Conservation (phyloP, 2,888 invertebrate species). For the Altica lythri region DNA sequence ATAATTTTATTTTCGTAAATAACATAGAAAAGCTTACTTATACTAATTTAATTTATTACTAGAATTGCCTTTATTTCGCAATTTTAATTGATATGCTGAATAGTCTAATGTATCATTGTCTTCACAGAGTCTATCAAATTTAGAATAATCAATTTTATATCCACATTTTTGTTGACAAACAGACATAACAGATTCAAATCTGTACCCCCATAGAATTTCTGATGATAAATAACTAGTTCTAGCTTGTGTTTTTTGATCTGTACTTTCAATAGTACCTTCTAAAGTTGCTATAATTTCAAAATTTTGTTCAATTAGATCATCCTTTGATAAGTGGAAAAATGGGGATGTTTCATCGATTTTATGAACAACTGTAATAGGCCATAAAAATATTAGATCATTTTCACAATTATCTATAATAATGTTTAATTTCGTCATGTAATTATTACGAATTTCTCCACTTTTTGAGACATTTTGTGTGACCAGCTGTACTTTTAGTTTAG, state of each 20-base stretch:
- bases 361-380: conserved; percentile 94
- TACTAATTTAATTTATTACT: too few relatives aligned
- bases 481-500: conserved; percentile 82
- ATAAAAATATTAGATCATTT: conserved; percentile 88
- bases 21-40: too few relatives aligned
- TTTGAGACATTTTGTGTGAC: conserved; percentile 76
- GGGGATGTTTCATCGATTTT: conserved; percentile 85
- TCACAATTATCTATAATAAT: conserved; percentile 73
- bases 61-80: too few relatives aligned
- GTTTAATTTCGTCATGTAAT: conserved; percentile 79
- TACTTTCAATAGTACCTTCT: conserved; percentile 72
- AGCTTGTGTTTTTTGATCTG: conserved; percentile 80
- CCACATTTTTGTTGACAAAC: conserved; percentile 70
- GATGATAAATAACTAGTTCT: conserved; percentile 77
- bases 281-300: conserved; percentile 33
- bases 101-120: conserved; percentile 86
- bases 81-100: too few relatives aligned
- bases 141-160: conserved; percentile 82
- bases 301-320: conserved; percentile 46
- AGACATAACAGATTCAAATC: conserved; percentile 77
- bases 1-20: too few relatives aligned
- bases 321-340: conserved; percentile 84
- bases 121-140: conserved; percentile 80
- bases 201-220: conserved; percentile 86
- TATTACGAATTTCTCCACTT: conserved; percentile 78